Evolutionary conservation across 2,888 invertebrate species (phyloP), one percentile per base, ranked within the genome.

Genomic region (Diadromus collaris): DNA sequence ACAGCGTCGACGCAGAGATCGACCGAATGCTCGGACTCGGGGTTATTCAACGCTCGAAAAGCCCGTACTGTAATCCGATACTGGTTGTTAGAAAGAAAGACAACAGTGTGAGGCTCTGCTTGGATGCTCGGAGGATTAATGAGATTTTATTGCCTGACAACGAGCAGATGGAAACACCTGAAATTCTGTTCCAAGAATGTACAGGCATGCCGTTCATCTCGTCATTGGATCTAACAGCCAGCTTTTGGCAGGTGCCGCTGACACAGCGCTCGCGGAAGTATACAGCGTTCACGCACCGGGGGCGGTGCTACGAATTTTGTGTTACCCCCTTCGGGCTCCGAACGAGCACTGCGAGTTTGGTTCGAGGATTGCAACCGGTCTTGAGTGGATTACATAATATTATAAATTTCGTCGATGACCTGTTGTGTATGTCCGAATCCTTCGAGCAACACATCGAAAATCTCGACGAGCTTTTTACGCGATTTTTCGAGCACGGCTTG

Each of bases 21-120:
- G 6, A 27, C 13, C 64, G 41, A 21, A 44, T 72, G 64, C 9
- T 64, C 0, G 6, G 21, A 10, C 13, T 38, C 5, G 51, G 61
- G 3, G 48, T 72, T 2, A 72, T 64, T 1, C 72, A 54, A 34
- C 4, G 9, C 6, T 71, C 61, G 1, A 44, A 27, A 13, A 70
- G 70, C 32, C 46, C 70, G 6, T 70, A 58, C 6, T 6, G 34
- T 1, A 61, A 24, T 5, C 61, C 61, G 2, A 24, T 61, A 10
- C 9, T 61, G 24, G 21, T 61, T 0, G 41, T 61, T 0, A 24
- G 4, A 6, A 61, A 61, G 10, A 61, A 61, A 24, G 61, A 61
- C 61, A 24, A 38, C 16, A 21, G 34, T 21, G 19, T 51, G 10
- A 6, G 51, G 6, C 24, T 51, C 0, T 51, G 51, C 6, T 10